Conservation (phyloP, 2,888 invertebrate species). For the Dinocampus coccinellae region DNA sequence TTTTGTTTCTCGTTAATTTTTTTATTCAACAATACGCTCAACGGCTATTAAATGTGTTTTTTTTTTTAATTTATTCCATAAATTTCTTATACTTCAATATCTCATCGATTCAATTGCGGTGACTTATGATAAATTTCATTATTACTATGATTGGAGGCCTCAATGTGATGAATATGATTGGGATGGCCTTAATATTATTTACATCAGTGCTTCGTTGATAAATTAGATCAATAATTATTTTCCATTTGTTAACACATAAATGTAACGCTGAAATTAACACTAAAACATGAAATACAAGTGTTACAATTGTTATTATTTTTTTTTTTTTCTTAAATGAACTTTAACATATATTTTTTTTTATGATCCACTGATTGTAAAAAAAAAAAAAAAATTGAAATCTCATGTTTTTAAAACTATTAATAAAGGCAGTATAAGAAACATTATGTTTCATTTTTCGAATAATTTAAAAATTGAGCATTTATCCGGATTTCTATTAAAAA, state of each 20-base stretch:
- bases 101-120: constrained; percentile 6
- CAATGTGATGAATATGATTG: neutral
- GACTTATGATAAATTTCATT: neutral
- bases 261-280: constrained; percentile 31
- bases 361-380: neutral
- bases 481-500: neutral
- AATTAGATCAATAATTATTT: constrained; percentile 15
- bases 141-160: constrained; percentile 8
- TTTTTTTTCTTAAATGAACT: neutral
- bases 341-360: constrained; percentile 7
- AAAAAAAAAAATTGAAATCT: neutral
- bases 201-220: constrained; percentile 11
- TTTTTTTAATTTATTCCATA: neutral
- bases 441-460: constrained; percentile 30
- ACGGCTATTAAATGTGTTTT: neutral
- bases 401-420: constrained; percentile 24
- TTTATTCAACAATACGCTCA: neutral
- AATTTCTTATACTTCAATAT: constrained; percentile 23
- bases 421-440: constrained; percentile 46
- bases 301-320: too few species aligned
- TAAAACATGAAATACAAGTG: constrained; percentile 31
- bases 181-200: constrained; percentile 17
- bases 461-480: constrained; percentile 32
- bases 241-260: constrained; percentile 15
- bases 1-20: constrained; percentile 2